These are phyloP conservation scores for Alviniconcha strummeri DNA, from an alignment of 2,888 invertebrate species.

Conservation along the genomic window DNA sequence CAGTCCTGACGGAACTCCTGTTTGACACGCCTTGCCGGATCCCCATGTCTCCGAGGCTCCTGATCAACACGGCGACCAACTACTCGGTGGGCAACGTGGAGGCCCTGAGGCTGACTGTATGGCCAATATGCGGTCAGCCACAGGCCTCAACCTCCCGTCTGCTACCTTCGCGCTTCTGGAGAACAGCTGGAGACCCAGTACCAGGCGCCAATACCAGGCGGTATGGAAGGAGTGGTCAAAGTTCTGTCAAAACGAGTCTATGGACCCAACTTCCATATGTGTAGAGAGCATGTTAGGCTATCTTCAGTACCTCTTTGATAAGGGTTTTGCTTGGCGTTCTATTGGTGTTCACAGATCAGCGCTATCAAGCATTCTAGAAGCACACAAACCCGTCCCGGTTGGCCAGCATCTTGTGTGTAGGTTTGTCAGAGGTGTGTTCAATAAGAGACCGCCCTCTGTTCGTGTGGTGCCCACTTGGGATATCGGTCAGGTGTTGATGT, in stretches of 20 bases:
- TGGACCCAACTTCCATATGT: constrained; percentile 3
- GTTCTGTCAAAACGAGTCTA: not conserved
- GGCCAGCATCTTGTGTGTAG: no score
- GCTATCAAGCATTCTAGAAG: no score
- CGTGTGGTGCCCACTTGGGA: no score
- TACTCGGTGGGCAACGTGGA: constrained; percentile 5
- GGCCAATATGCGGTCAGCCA: not conserved
- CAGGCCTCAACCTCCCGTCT: not conserved
- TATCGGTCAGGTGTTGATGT: no score
- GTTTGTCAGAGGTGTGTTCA: no score
- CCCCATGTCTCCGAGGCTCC: no score
- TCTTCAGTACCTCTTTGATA: not conserved
- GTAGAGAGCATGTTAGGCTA: constrained; percentile 1
- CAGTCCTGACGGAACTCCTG: no score
- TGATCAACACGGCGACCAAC: no score
- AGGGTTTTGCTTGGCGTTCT: no score
- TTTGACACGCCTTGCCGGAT: no score
- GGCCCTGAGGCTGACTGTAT: not conserved
- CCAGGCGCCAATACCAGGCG: not conserved
- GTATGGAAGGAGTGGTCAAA: not conserved
- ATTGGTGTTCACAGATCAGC: not conserved
- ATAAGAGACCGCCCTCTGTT: no score
- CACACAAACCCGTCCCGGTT: no score
- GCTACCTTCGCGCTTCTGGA: not conserved
- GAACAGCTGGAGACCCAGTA: not conserved